phyloP scores from a whole-genome alignment of 1,140 invertebrate genomes.

The Anastrepha ludens region DNA sequence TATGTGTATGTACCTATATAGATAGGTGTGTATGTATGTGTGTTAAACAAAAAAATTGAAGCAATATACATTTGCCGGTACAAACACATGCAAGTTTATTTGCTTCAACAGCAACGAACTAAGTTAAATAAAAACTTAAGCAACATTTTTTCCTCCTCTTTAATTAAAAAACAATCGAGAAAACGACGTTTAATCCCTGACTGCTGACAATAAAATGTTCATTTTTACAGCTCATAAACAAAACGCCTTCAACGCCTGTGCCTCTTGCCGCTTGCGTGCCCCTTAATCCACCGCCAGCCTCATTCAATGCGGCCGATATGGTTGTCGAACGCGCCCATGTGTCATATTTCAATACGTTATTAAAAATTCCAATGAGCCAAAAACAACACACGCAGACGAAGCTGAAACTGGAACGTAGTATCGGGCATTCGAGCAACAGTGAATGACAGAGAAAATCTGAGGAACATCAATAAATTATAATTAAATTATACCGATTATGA shows the following conservation, averaged over 20 bases:
- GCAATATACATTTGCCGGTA: too few species aligned
- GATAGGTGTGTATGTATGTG: neutral
- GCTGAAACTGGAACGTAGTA: neutral
- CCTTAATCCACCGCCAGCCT: neutral
- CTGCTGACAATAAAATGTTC: constrained; percentile 54
- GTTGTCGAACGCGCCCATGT: constrained; percentile 34
- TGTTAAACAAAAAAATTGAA: too few species aligned
- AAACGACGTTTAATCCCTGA: constrained; percentile 6
- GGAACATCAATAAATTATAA: constrained; percentile 52
- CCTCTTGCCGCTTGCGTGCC: neutral
- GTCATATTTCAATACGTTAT: constrained; percentile 45
- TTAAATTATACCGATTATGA: constrained; percentile 54
- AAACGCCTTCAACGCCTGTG: constrained; percentile 66
- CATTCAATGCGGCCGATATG: neutral
- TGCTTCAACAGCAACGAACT: neutral
- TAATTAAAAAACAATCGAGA: constrained; percentile 32
- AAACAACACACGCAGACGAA: neutral
- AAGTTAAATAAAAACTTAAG: neutral
- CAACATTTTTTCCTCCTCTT: neutral
- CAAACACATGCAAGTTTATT: neutral
- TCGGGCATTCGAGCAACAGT: constrained; percentile 55
- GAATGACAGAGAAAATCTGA: constrained; percentile 47
- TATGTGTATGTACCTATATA: neutral
- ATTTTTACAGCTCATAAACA: constrained; percentile 72
- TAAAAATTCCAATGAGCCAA: constrained; percentile 17